Base-by-base conservation (phyloP, 2,797 vertebrate species). In the Rhinogobio ventralis region DNA sequence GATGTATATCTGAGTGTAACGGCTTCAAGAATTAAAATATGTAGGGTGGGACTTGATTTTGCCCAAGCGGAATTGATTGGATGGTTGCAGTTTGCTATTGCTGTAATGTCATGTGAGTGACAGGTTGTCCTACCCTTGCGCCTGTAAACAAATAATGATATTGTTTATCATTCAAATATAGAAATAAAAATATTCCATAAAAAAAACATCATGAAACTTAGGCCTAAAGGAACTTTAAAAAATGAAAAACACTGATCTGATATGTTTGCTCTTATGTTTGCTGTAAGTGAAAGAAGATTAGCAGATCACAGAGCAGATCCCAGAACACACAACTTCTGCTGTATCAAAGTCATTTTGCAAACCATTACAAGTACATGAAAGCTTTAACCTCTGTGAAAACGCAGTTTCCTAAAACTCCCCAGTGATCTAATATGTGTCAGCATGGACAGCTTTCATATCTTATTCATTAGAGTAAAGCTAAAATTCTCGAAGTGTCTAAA, bases 391-490 rank as follows among this genome's bases (percentile, higher is more conserved):
- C 51, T 39, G 30, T 8, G 30, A 77, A 13, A 53, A 7, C 7
- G 23, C 33, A 64, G 14, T 30, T 45, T 53, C 19, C 11, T 13
- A n/a, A 68, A 68, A 42, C 14, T 69, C 36, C 39, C 36, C 17
- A 11, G 10, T n/a, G 39, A 73, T 82, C 36, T 13, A 25, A 53
- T 36, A 17, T 39, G 67, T 71, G 51, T 60, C 30, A 19, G 51
- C 49, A 42, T 42, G 7, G 5, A 28, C 39, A 72, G 55, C 39
- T 72, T 82, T 72, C 25, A 84, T 72, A 49, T 77, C 49, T 84
- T 87, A 81, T 87, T 81, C 46, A 84, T 81, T 36, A 55, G 1
- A 81, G 78, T 45, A 57, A 45, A 46, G 72, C 14, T 46, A 62
- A 39, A 77, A 66, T 79, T 71, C 36, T 39, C 7, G 51, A 85